phyloP scores from a whole-genome alignment of 2,797 vertebrate species.

The Danionella dracula region DNA sequence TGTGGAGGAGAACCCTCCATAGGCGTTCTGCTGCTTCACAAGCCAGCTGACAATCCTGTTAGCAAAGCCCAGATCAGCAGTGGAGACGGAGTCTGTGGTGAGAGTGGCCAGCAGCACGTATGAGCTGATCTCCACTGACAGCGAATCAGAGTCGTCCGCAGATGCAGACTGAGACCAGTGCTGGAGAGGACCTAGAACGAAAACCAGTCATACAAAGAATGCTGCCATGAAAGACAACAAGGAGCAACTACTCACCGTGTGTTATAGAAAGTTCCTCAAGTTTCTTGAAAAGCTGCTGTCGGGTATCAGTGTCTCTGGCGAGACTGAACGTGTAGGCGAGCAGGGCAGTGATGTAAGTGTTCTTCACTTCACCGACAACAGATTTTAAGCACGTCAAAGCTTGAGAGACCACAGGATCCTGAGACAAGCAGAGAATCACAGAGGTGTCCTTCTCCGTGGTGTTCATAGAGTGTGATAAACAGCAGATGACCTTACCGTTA shows the following conservation, averaged over 20 bases:
- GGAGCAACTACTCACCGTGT: constrained; percentile 49
- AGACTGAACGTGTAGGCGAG: constrained; percentile 75
- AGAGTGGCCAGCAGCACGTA: constrained; percentile 71
- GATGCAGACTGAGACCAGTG: constrained; percentile 53
- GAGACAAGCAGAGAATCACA: background rate
- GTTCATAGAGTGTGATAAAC: background rate
- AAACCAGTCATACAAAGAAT: constrained; percentile 57
- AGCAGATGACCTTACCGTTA: constrained; percentile 46
- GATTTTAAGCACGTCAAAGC: constrained; percentile 64
- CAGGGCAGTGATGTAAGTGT: constrained; percentile 69
- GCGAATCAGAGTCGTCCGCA: constrained; percentile 47
- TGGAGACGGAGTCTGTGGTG: constrained; percentile 43
- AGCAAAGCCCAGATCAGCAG: constrained; percentile 60
- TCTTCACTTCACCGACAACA: constrained; percentile 46
- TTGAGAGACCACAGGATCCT: constrained; percentile 59
- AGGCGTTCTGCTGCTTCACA: constrained; percentile 63
- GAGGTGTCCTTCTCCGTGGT: background rate
- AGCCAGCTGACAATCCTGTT: constrained; percentile 70
- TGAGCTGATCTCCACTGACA: constrained; percentile 76
- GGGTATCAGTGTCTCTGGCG: constrained; percentile 59
- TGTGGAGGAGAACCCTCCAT: constrained; percentile 14
- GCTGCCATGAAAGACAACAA: constrained; percentile 15
- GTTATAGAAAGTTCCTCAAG: constrained; percentile 51
- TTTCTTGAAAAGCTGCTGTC: constrained; percentile 50
- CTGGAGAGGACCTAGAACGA: constrained; percentile 46